A percentile compares a stretch with the other conserved stretches of the same genome.
These are phyloP conservation scores for Dasypogon diadema DNA, from an alignment of 2,888 invertebrate genomes.

Conservation along the genomic window DNA sequence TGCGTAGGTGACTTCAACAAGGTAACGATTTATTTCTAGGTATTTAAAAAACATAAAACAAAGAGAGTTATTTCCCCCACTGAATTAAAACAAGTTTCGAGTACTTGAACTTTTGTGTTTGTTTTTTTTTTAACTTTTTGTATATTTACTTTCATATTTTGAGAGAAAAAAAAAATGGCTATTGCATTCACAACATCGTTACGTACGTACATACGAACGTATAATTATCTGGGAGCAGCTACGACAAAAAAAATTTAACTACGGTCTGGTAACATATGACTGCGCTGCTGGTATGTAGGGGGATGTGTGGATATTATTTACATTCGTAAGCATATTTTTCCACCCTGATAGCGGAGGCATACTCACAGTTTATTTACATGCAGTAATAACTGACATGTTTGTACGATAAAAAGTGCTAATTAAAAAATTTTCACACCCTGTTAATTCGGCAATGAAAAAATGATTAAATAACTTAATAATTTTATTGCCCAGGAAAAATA, in stretches of 20 bases:
- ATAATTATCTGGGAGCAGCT: neutral
- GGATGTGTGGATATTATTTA: conserved; percentile 21
- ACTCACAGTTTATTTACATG: conserved; percentile 6
- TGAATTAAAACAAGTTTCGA: no score
- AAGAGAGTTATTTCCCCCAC: no score
- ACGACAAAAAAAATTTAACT: conserved; percentile 7
- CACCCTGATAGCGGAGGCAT: neutral
- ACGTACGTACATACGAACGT: no score
- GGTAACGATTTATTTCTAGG: no score
- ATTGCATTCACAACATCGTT: no score
- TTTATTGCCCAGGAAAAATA: conserved; percentile 51
- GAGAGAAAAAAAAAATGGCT: no score
- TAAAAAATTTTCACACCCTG: conserved; percentile 15
- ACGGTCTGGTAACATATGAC: conserved; percentile 40
- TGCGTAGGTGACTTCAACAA: no score
- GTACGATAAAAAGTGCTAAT: conserved; percentile 34
- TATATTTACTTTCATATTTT: no score
- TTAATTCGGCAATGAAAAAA: conserved; percentile 52
- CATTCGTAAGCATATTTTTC: conserved; percentile 3
- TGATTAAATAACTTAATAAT: conserved; percentile 54
- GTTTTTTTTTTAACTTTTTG: no score
- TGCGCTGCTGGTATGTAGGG: conserved; percentile 21
- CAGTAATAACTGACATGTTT: conserved; percentile 35
- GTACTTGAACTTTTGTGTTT: no score
- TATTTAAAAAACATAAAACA: no score